Evolutionary conservation across 2,797 vertebrate genomes (phyloP).

Genomic region (Buceros bicornis): DNA sequence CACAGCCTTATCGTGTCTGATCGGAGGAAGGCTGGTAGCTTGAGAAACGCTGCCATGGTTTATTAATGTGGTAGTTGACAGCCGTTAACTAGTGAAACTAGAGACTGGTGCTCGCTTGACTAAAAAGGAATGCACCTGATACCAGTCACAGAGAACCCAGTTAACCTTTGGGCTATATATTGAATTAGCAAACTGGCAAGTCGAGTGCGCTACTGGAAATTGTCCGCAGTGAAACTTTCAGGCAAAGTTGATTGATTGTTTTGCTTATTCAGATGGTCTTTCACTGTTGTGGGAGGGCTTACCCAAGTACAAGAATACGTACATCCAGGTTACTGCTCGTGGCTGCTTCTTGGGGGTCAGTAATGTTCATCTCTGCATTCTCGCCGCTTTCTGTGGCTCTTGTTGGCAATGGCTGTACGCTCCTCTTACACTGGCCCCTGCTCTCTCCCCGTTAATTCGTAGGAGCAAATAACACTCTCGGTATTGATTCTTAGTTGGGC

Average conservation of each 20-base stretch:
- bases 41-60: constrained; percentile 53
- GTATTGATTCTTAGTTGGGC: not conserved
- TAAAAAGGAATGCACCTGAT: constrained; percentile 62
- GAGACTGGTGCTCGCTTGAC: constrained; percentile 58
- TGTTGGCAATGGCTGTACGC: fast-evolving
- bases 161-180: constrained; percentile 47
- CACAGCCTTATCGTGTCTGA: not conserved
- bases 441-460: not conserved
- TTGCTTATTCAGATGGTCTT: not conserved
- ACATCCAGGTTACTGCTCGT: not conserved
- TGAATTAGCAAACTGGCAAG: constrained; percentile 34
- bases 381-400: not conserved
- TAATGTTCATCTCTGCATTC: not conserved
- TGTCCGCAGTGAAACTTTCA: not conserved
- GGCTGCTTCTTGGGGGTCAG: not conserved
- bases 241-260: not conserved
- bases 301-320: not conserved
- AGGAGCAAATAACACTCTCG: not conserved
- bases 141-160: constrained; percentile 10
- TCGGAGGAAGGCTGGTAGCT: not conserved
- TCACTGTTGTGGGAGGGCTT: not conserved
- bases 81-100: constrained; percentile 76
- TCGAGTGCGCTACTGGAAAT: not conserved
- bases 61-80: constrained; percentile 75
- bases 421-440: not conserved